Base-by-base conservation (phyloP, 2,113 vertebrate species). In the Piaya cayana region DNA sequence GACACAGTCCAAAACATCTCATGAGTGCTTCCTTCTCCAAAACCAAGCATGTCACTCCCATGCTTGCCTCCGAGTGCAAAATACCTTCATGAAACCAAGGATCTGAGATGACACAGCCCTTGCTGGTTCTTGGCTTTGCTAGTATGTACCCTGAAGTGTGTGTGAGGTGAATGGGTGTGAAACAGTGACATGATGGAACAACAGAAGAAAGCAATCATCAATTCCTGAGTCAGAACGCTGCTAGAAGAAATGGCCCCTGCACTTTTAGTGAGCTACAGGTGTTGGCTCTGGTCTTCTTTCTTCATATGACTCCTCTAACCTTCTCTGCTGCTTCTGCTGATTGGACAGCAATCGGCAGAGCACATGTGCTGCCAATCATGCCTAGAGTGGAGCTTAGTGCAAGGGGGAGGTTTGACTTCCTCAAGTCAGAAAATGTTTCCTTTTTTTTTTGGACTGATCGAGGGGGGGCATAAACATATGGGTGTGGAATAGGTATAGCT, bases 151-250 rank as follows among this genome's bases (percentile, higher is more conserved):
- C n/a, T 49, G 42, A 52, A 39, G 36, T 7, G 8, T 6, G 18
- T 37, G 9, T 0, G 0, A 32, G 59, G 15, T 65, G 36, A 69
- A 20, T 17, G 21, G 27, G 7, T 58, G 60, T 84, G 78, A 26
- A 84, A 45, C 4, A 26, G 42, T 4, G 0, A 27, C 0, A 5
- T 1, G 14, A 5, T 67, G 15, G 71, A 70, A 8, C 16, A 37
- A 32, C 16, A 52, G 50, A n/a, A 64, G 20, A 22, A 3, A 26
- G 67, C 62, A 5, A 6, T 23, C 43, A 55, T 63, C 2, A 2
- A 56, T 78, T 62, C 37, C 21, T 1, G 43, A 20, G 21, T 7
- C 12, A 25, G 37, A 17, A 27, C 15, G 49, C 29, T 82, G 56
- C 79, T 71, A 65, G 37, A 39, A 75, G 82, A 58, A 67, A 45